These are phyloP conservation scores for Hypolimnas misippus DNA, from an alignment of 2,888 invertebrate genomes.

Conservation along the genomic window DNA sequence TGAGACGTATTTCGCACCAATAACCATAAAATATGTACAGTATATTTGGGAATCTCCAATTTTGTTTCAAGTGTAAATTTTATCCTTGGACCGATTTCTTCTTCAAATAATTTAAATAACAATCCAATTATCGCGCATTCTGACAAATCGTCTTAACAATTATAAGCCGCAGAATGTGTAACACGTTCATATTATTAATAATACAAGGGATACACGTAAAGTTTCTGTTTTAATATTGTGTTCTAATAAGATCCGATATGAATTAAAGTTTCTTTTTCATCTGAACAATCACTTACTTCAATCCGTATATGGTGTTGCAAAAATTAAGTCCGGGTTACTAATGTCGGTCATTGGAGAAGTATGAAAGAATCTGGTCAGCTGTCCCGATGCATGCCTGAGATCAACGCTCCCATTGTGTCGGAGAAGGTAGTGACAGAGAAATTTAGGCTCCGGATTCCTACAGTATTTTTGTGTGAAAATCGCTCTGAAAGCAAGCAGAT, in stretches of 20 bases:
- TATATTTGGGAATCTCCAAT: slow-evolving; percentile 49
- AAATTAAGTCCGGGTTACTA: slow-evolving; percentile 41
- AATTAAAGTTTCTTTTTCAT: neutral
- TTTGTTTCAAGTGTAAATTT: slow-evolving; percentile 47
- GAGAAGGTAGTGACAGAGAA: slow-evolving; percentile 75
- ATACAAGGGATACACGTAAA: no score
- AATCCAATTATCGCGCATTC: neutral
- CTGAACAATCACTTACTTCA: slow-evolving; percentile 27
- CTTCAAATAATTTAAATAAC: slow-evolving; percentile 1
- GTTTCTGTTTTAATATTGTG: neutral
- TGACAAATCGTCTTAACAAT: slow-evolving; percentile 3
- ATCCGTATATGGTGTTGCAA: slow-evolving; percentile 53
- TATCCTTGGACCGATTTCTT: slow-evolving; percentile 66
- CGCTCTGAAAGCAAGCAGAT: slow-evolving; percentile 69
- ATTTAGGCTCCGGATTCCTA: slow-evolving; percentile 80
- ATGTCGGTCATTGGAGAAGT: slow-evolving; percentile 57
- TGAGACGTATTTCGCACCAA: slow-evolving; percentile 44
- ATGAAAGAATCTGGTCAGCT: slow-evolving; percentile 69
- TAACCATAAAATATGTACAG: slow-evolving; percentile 58
- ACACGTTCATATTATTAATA: neutral
- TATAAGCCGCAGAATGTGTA: neutral
- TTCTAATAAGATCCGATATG: neutral
- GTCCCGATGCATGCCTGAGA: slow-evolving; percentile 67
- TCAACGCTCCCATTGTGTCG: slow-evolving; percentile 81
- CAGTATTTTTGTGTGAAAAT: slow-evolving; percentile 77